phyloP scores from a whole-genome alignment of 2,113 vertebrate genomes.

The Fulica atra region DNA sequence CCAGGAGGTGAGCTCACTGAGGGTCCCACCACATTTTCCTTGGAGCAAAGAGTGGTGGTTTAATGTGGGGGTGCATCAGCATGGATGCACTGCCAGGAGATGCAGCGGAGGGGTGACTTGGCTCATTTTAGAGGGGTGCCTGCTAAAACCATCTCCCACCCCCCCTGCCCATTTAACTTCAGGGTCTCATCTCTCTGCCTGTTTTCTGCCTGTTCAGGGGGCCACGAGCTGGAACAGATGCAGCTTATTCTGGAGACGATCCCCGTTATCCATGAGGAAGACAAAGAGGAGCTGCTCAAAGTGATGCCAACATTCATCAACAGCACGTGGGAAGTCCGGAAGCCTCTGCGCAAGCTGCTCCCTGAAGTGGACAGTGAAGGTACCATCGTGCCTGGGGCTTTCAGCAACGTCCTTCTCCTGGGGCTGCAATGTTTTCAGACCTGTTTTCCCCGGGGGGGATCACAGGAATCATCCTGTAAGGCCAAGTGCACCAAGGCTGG shows the following conservation, averaged over 20 bases:
- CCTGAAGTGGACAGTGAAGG: conserved; percentile 88
- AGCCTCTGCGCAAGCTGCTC: conserved; percentile 85
- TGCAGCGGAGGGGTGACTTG: fast-evolving
- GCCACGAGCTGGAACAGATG: conserved; percentile 98
- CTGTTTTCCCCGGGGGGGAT: not conserved
- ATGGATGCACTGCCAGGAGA: not conserved
- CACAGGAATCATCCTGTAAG: not conserved
- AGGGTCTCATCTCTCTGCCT: not conserved
- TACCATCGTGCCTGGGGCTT: not conserved
- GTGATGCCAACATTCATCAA: conserved; percentile 93
- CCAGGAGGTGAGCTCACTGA: not conserved
- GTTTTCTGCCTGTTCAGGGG: conserved; percentile 72
- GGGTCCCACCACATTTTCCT: not conserved
- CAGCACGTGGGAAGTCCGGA: conserved; percentile 88
- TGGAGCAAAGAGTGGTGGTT: not conserved
- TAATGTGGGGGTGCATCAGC: not conserved
- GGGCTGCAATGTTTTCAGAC: fast-evolving
- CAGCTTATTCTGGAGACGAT: conserved; percentile 94
- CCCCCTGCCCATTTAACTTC: not conserved
- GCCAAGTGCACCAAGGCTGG: fast-evolving
- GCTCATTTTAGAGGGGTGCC: not conserved
- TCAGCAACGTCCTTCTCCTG: fast-evolving
- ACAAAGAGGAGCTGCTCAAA: conserved; percentile 89
- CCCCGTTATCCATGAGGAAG: conserved; percentile 90
- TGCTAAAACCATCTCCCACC: fast-evolving